These are phyloP conservation scores for Alectura lathami DNA, from an alignment of 2,113 vertebrate genomes.

Conservation along the genomic window DNA sequence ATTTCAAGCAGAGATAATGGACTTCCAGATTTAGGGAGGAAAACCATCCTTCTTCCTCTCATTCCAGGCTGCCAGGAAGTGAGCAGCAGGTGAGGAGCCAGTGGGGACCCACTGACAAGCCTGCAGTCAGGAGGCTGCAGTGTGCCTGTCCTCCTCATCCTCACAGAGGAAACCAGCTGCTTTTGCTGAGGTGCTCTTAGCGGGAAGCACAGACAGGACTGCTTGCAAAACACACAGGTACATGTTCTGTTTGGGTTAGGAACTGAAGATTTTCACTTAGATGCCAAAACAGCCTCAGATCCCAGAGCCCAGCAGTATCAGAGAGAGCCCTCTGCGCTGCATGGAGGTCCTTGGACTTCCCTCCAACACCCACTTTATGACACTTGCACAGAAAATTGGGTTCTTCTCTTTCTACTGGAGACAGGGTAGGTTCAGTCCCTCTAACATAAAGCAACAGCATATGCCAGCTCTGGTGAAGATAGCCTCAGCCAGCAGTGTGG, in stretches of 20 bases:
- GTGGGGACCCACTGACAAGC: background rate
- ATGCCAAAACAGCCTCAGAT: background rate
- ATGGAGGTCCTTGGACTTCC: background rate
- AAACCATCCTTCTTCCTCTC: background rate
- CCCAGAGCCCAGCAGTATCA: background rate
- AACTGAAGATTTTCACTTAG: background rate
- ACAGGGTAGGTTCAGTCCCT: background rate
- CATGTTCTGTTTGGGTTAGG: background rate
- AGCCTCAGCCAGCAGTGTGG: background rate
- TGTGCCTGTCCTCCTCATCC: accelerated
- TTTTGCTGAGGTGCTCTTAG: background rate
- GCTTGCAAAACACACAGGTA: background rate
- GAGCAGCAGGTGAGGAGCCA: background rate
- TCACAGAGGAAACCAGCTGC: background rate
- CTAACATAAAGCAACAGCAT: background rate
- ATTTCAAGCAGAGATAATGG: background rate
- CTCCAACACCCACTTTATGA: background rate
- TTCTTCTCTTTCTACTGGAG: background rate
- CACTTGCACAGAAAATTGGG: background rate
- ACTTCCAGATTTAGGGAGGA: background rate
- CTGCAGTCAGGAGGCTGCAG: background rate
- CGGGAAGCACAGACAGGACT: background rate
- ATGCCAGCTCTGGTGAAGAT: background rate
- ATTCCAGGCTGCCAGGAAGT: background rate
- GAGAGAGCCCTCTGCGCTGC: background rate